Base-by-base conservation (phyloP, 1,140 invertebrate species). In the Drosophila bipectinata region DNA sequence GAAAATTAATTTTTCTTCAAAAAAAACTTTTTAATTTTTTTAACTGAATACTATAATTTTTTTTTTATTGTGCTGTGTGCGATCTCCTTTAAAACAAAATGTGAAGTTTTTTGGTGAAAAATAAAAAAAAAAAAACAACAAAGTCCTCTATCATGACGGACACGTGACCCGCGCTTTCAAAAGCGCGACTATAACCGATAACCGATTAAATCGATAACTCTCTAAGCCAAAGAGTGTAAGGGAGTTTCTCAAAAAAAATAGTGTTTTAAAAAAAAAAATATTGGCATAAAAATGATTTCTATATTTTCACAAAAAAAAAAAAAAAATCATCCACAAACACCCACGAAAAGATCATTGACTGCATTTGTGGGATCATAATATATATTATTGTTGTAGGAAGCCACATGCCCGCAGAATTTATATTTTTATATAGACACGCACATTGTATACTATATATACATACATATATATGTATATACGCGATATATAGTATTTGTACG, bases 301-400 rank as follows among this genome's bases (percentile, higher is more conserved):
- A 69, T 69, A 69, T 69, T 69, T 69, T 26, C 66, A 56, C 66
- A 53, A 44, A 53, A 44, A 18, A 18, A 18, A 18, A 18, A 18
- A 18, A 18, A 18, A 44, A 44, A 15, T 4, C 21, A 21, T 21
- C 21, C 21, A 4, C 32, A 26, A 55, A 69, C 41, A 68, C 41
- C 66, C 51, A 68, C 66, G 44, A 68, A 68, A 56, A 68, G 62
- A 68, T 48, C 66, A 67, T 55, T 69, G 66, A 69, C 62, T 69
- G 66, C 66, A 69, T 57, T 37, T 68, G 39, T 47, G 51, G 49
- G 61, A 47, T 48, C 41, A 69, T 18, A 39, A 67, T 48, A 48
- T 69, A 48, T 18, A 8, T 15, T 15, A 28, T 28, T 41, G 39
- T 66, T 39, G 49, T 67, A 45, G 61, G 61, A 66, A 67, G 64